A percentile compares a stretch with the other conserved stretches of the same genome.
Evolutionary conservation across 2,797 vertebrate genomes (phyloP).

Genomic region (Glossophaga mutica): DNA sequence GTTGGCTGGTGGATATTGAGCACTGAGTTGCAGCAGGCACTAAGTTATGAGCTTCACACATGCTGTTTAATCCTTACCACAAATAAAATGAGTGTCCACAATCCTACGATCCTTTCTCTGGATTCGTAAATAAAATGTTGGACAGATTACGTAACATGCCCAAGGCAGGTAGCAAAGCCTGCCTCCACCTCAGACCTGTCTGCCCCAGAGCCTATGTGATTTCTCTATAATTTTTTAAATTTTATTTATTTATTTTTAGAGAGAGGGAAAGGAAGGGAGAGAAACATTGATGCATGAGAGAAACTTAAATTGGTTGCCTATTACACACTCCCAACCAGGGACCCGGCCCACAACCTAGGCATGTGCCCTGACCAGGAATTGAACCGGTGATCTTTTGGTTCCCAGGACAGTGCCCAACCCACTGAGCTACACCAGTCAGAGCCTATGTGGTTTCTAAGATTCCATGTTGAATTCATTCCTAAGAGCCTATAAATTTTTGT

Average conservation of each 20-base stretch:
- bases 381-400: background rate
- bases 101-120: background rate
- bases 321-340: background rate
- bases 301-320: background rate
- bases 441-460: background rate
- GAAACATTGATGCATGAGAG: background rate
- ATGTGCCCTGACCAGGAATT: background rate
- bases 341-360: background rate
- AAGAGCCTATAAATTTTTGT: background rate
- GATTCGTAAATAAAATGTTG: background rate
- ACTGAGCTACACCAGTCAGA: background rate
- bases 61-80: background rate
- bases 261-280: background rate
- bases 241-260: background rate
- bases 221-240: background rate
- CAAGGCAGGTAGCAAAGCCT: background rate
- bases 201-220: background rate
- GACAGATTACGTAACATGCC: background rate
- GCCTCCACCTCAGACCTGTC: background rate
- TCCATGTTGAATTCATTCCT: background rate
- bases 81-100: background rate
- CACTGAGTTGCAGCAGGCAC: background rate
- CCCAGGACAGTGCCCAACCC: background rate
- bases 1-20: rapidly evolving
- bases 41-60: background rate